Conservation (phyloP, 2,888 invertebrate species). For the Apomyelois bistriatella region DNA sequence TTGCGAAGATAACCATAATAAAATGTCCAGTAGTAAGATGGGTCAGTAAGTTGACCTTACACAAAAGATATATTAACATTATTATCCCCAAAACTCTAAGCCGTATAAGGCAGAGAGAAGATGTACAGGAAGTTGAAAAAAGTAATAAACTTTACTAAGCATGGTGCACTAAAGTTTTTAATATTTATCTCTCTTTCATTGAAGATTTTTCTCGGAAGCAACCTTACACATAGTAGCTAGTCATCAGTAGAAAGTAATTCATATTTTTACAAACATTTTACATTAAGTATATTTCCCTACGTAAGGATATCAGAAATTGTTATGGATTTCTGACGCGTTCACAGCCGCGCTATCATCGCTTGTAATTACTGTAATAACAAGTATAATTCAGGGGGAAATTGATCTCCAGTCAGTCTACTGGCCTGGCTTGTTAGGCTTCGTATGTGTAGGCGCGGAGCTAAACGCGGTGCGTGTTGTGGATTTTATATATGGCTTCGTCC, state of each 20-base stretch:
- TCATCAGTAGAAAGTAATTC: no score
- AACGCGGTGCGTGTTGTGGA: background rate
- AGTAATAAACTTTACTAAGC: no score
- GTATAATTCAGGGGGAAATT: constrained; percentile 35
- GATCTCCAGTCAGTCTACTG: constrained; percentile 26
- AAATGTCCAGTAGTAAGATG: background rate
- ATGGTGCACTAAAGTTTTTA: no score
- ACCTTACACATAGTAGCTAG: no score
- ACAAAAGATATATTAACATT: no score
- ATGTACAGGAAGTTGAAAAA: no score
- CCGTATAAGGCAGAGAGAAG: no score
- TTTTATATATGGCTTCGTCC: background rate
- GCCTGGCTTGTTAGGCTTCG: constrained; percentile 15
- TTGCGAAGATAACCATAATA: background rate
- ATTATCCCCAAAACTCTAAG: no score
- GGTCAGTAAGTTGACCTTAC: background rate
- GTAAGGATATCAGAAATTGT: constrained; percentile 1
- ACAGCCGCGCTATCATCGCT: constrained; percentile 29
- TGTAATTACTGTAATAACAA: constrained; percentile 35
- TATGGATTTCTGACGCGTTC: constrained; percentile 24
- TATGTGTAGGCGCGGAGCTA: background rate
- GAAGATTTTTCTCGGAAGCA: no score
- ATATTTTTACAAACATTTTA: no score
- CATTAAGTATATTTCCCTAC: background rate
- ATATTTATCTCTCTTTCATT: no score